Percentiles rank a stretch among this genome's conserved stretches.
These are phyloP conservation scores for Watsonalla cultraria DNA, from an alignment of 2,888 invertebrate species.

Conservation along the genomic window DNA sequence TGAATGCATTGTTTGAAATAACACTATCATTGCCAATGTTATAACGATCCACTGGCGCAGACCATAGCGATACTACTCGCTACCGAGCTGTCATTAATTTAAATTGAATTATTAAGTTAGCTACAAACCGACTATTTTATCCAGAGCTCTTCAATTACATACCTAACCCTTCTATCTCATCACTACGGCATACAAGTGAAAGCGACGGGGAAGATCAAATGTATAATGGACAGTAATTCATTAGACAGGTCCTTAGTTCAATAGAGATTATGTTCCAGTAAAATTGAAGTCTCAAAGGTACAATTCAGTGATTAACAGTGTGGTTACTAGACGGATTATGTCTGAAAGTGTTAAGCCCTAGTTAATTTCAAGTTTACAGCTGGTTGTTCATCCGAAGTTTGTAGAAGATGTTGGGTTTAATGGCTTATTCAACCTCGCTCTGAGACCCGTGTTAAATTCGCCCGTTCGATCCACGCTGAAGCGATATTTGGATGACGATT, in stretches of 20 bases:
- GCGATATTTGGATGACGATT: too few relatives aligned
- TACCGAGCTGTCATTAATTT: constrained; percentile 29
- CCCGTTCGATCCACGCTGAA: neutral
- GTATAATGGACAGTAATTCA: constrained; percentile 24
- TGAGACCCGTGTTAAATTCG: constrained; percentile 10
- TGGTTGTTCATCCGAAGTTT: neutral
- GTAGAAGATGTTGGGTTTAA: neutral
- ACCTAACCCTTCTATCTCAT: constrained; percentile 7
- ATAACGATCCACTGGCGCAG: constrained; percentile 19
- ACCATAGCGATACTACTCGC: constrained; percentile 17
- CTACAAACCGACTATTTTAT: constrained; percentile 15
- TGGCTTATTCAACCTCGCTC: neutral
- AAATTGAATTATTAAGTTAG: constrained; percentile 37
- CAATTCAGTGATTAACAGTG: constrained; percentile 46
- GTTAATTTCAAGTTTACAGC: neutral
- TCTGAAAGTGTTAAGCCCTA: neutral
- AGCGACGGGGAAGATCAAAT: constrained; percentile 13
- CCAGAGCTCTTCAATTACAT: constrained; percentile 14
- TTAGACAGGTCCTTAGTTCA: constrained; percentile 28
- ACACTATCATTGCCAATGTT: constrained; percentile 11
- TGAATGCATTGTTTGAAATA: constrained; percentile 17
- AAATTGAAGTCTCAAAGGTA: constrained; percentile 35
- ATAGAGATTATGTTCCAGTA: constrained; percentile 26
- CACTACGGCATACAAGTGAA: constrained; percentile 4
- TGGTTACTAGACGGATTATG: neutral